Conservation (phyloP, 1,140 invertebrate species). For the Drosophila albomicans region DNA sequence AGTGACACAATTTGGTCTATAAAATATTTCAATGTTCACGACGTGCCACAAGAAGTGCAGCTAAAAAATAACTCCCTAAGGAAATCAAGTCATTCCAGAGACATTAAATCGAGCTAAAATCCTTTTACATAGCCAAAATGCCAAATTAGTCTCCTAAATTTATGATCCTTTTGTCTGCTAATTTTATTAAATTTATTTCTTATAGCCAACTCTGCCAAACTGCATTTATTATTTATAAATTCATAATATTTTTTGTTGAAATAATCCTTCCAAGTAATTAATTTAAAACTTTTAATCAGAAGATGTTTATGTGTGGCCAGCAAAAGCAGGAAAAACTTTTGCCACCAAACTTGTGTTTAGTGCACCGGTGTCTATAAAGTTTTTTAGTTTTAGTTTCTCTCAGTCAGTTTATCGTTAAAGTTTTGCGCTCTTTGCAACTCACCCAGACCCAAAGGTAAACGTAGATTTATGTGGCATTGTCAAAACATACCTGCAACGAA, state of each 20-base stretch:
- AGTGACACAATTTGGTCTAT: conserved; percentile 72
- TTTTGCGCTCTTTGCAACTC: conserved; percentile 18
- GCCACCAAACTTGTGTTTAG: not conserved
- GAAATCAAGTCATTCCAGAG: not conserved
- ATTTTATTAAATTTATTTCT: too few species aligned
- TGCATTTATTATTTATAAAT: conserved; percentile 1
- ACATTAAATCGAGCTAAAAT: not conserved
- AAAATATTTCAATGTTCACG: conserved; percentile 74
- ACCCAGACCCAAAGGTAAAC: conserved; percentile 26
- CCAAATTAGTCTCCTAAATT: not conserved
- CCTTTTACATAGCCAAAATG: not conserved
- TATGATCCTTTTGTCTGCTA: not conserved
- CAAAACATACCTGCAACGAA: conserved; percentile 62
- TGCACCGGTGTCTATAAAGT: conserved; percentile 26
- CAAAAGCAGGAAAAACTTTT: not conserved
- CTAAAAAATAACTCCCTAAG: not conserved
- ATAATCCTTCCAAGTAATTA: conserved; percentile 18
- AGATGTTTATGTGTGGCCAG: conserved; percentile 5
- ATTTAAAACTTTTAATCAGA: conserved; percentile 17
- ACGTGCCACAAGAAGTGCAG: conserved; percentile 51
- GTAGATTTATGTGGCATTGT: conserved; percentile 28
- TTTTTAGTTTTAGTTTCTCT: conserved; percentile 19
- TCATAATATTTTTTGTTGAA: not conserved
- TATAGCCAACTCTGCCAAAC: too few species aligned
- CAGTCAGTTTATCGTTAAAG: conserved; percentile 16